A percentile compares a stretch with the other conserved stretches of the same genome.
Evolutionary conservation across 2,113 vertebrate genomes (phyloP).

Genomic region (Carassius carassius): DNA sequence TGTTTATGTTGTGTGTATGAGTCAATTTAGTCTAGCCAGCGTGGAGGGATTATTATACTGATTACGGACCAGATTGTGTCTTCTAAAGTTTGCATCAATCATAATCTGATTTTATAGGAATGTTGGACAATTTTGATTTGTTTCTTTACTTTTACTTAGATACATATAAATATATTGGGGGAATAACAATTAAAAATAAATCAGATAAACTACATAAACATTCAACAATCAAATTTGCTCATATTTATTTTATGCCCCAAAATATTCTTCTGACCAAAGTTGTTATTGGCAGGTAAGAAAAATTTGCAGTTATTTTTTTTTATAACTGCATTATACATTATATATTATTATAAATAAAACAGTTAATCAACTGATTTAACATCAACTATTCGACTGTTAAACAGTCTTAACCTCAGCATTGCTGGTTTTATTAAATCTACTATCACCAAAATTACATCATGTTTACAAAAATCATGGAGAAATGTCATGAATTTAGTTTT

Average conservation of each 20-base stretch:
- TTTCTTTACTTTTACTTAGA: no score
- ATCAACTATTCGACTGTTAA: not conserved
- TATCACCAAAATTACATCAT: not conserved
- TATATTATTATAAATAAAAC: not conserved
- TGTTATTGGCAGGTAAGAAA: no score
- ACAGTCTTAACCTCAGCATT: not conserved
- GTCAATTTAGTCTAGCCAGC: not conserved
- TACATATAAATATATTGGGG: no score
- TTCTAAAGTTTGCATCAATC: slow-evolving; percentile 3
- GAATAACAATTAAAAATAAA: no score
- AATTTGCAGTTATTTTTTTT: no score
- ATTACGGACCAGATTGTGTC: not conserved
- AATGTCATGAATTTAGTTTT: not conserved
- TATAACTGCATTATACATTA: no score
- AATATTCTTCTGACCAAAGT: no score
- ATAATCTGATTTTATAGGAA: not conserved
- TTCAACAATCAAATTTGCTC: no score
- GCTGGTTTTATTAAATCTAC: not conserved
- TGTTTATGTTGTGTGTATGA: not conserved
- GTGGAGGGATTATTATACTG: not conserved
- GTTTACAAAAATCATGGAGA: not conserved
- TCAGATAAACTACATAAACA: no score
- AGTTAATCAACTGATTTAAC: not conserved
- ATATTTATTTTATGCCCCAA: no score
- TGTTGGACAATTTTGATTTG: not conserved